Evolutionary conservation across 2,797 vertebrate genomes (phyloP).

Genomic region (Tamandua tetradactyla): DNA sequence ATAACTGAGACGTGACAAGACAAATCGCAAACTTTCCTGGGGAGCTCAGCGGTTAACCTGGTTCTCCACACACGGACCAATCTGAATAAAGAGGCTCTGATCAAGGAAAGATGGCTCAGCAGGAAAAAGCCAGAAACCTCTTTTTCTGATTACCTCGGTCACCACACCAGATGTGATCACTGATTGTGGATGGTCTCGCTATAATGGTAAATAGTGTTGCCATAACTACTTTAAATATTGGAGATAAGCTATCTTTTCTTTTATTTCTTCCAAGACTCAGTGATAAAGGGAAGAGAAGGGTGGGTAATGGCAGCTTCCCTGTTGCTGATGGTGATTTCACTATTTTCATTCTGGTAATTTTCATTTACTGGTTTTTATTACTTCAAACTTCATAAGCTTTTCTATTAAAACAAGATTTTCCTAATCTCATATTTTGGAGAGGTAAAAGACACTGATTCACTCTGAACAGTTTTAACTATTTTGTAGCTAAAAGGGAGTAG

Average conservation of each 20-base stretch:
- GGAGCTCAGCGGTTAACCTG: neutral
- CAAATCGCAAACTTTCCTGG: neutral
- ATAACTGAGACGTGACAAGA: neutral
- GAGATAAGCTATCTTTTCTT: neutral
- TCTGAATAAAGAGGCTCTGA: neutral
- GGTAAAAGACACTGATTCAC: neutral
- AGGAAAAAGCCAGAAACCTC: neutral
- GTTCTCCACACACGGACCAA: neutral
- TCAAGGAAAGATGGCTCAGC: neutral
- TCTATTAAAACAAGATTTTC: neutral
- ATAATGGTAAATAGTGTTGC: too few relatives aligned
- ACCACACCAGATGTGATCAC: too few relatives aligned
- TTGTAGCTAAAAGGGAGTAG: neutral
- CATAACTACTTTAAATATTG: fast-evolving
- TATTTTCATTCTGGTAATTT: neutral
- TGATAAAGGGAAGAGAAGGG: fast-evolving
- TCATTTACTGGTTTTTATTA: neutral
- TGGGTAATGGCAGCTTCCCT: neutral
- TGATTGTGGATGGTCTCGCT: fast-evolving
- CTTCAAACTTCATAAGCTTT: neutral
- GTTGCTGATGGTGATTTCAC: neutral
- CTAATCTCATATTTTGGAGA: neutral
- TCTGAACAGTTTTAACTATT: neutral
- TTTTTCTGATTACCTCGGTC: neutral
- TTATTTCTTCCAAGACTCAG: neutral